Conservation (phyloP, 2,888 invertebrate species). For the Pseudanteris insignis region DNA sequence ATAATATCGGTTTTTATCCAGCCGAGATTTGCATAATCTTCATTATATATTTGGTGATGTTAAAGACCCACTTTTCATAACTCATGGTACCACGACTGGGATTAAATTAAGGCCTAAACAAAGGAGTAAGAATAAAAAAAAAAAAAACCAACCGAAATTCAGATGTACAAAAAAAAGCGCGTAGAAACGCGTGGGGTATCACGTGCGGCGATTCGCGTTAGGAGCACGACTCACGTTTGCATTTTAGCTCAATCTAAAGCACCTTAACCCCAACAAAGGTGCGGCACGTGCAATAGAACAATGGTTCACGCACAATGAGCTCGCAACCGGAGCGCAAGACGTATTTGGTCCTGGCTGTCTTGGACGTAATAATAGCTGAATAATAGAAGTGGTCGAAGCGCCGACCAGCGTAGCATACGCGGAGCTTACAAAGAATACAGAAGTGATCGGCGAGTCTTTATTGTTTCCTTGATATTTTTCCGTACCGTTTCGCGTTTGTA, state of each 20-base stretch:
- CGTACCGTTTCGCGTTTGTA: constrained; percentile 27
- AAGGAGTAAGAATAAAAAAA: constrained; percentile 1
- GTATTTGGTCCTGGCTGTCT: constrained; percentile 46
- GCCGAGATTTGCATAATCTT: constrained; percentile 25
- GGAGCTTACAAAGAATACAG: constrained; percentile 45
- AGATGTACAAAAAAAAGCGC: constrained; percentile 3
- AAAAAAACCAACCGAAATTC: neutral
- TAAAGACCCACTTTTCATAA: constrained; percentile 6
- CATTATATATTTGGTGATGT: constrained; percentile 19
- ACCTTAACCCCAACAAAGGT: constrained; percentile 42
- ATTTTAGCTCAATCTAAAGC: constrained; percentile 27
- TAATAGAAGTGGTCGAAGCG: constrained; percentile 42
- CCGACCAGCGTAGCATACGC: constrained; percentile 33
- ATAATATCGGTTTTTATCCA: constrained; percentile 17
- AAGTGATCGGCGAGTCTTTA: constrained; percentile 41
- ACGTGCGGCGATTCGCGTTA: constrained; percentile 14
- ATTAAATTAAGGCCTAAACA: too few species aligned
- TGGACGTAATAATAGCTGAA: constrained; percentile 42
- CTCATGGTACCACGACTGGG: neutral
- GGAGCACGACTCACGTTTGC: constrained; percentile 21
- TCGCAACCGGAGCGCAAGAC: constrained; percentile 38
- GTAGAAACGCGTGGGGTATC: constrained; percentile 12
- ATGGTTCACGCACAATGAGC: constrained; percentile 45
- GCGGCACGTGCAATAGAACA: constrained; percentile 45
- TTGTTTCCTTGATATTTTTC: constrained; percentile 43